These are phyloP conservation scores for Microplitis demolitor DNA, from an alignment of 1,140 invertebrate genomes.

Conservation along the genomic window DNA sequence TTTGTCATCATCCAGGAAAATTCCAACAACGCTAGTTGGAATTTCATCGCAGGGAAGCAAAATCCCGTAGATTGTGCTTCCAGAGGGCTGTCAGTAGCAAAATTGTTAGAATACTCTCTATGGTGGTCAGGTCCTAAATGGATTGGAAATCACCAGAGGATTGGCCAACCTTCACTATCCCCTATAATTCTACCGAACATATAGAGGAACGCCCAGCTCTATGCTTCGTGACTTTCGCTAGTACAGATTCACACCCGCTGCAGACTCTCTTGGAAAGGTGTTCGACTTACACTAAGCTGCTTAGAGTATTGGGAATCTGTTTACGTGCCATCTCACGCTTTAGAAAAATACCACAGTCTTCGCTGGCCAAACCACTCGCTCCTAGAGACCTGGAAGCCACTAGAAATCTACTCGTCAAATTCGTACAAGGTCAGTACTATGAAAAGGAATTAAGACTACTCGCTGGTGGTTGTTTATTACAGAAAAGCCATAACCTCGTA, in stretches of 20 bases:
- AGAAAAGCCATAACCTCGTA: background rate
- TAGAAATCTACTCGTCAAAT: too few relatives aligned
- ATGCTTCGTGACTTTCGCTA: background rate
- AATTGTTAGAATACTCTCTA: background rate
- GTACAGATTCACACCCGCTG: too few relatives aligned
- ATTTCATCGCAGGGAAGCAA: background rate
- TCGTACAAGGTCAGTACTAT: background rate
- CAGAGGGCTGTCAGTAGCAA: background rate
- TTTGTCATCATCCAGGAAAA: background rate
- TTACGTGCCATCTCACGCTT: too few relatives aligned
- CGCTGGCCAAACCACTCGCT: too few relatives aligned
- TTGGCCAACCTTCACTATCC: background rate
- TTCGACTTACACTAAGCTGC: too few relatives aligned
- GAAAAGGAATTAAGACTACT: background rate
- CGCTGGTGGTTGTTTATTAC: background rate
- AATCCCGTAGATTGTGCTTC: background rate
- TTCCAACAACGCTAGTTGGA: background rate
- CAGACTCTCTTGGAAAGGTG: too few relatives aligned
- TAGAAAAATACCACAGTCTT: too few relatives aligned
- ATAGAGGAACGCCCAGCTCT: background rate
- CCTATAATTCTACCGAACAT: background rate
- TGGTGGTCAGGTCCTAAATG: conserved; percentile 8
- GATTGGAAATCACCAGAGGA: background rate
- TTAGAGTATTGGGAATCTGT: too few relatives aligned
- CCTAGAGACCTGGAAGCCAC: too few relatives aligned